Evolutionary conservation across 37 sponge, comb jelly and placozoan genomes (phyloP).

Genomic region (Amphimedon queenslandica): DNA sequence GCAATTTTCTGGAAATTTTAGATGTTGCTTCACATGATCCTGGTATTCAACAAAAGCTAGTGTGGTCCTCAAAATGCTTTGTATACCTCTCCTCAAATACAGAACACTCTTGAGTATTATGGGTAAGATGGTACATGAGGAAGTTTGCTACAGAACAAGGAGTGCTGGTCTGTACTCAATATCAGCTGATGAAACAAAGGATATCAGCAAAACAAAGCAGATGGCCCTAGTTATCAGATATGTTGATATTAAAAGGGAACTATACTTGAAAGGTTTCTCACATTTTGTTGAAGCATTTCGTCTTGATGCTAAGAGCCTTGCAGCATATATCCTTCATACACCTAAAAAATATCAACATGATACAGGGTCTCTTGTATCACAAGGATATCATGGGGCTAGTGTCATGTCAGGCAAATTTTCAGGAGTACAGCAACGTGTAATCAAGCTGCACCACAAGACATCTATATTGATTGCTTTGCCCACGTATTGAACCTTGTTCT

Average conservation of each 20-base stretch:
- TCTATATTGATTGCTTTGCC: conserved; percentile 14
- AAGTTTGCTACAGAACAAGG: neutral
- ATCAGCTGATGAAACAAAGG: conserved; percentile 25
- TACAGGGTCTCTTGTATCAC: conserved; percentile 8
- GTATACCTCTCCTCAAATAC: conserved; percentile 44
- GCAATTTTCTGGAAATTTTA: conserved; percentile 5
- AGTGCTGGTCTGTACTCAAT: conserved; percentile 23
- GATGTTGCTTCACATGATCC: conserved; percentile 56
- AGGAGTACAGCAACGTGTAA: conserved; percentile 24
- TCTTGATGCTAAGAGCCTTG: conserved; percentile 13
- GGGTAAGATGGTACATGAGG: conserved; percentile 17
- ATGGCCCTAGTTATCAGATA: conserved; percentile 23
- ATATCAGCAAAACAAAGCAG: conserved; percentile 17
- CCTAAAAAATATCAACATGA: conserved; percentile 8
- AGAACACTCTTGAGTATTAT: conserved; percentile 30
- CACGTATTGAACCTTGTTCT: conserved; percentile 20
- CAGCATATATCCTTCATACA: conserved; percentile 23
- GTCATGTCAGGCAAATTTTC: conserved; percentile 38
- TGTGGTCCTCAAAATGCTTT: conserved; percentile 48
- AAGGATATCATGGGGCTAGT: conserved; percentile 38
- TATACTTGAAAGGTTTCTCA: conserved; percentile 5
- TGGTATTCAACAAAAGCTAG: conserved; percentile 22
- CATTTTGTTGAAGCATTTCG: conserved; percentile 11
- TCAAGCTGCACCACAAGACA: conserved; percentile 23
- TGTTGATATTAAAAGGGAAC: conserved; percentile 19